Conservation (phyloP, 2,797 vertebrate genomes). For the Brotula barbata region DNA sequence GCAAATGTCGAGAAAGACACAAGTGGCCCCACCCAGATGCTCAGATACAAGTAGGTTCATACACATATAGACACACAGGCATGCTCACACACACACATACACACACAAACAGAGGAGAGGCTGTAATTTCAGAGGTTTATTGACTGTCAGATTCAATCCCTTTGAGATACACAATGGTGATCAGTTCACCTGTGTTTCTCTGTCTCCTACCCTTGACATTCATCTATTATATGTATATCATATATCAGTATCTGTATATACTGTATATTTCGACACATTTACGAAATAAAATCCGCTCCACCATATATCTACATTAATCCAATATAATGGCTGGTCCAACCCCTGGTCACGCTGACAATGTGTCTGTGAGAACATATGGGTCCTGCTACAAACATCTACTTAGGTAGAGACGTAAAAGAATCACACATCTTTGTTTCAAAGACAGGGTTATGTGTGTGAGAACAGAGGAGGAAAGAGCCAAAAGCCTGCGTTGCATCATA, state of each 20-base stretch:
- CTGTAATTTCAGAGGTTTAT: slow-evolving; percentile 76
- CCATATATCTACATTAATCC: no score
- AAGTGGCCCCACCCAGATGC: no score
- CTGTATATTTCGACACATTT: slow-evolving; percentile 27
- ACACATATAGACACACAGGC: slow-evolving; percentile 1
- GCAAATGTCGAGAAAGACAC: no score
- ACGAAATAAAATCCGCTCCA: slow-evolving; percentile 5
- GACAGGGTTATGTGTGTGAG: neutral
- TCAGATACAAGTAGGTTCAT: no score
- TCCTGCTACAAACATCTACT: slow-evolving; percentile 32
- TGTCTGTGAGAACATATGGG: slow-evolving; percentile 21
- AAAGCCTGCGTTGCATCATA: neutral
- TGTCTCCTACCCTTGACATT: no score
- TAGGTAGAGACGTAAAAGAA: slow-evolving; percentile 36
- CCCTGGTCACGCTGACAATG: slow-evolving; percentile 52
- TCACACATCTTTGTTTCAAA: slow-evolving; percentile 10
- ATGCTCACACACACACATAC: slow-evolving; percentile 14
- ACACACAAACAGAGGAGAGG: slow-evolving; percentile 35
- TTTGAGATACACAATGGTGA: slow-evolving; percentile 53
- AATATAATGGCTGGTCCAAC: no score
- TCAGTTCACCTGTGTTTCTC: slow-evolving; percentile 49
- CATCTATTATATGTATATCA: no score
- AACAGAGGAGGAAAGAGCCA: neutral
- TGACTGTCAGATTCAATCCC: slow-evolving; percentile 66
- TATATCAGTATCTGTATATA: slow-evolving; percentile 1